These are phyloP conservation scores for Xyrauchen texanus DNA, from an alignment of 2,113 vertebrate genomes.

Conservation along the genomic window DNA sequence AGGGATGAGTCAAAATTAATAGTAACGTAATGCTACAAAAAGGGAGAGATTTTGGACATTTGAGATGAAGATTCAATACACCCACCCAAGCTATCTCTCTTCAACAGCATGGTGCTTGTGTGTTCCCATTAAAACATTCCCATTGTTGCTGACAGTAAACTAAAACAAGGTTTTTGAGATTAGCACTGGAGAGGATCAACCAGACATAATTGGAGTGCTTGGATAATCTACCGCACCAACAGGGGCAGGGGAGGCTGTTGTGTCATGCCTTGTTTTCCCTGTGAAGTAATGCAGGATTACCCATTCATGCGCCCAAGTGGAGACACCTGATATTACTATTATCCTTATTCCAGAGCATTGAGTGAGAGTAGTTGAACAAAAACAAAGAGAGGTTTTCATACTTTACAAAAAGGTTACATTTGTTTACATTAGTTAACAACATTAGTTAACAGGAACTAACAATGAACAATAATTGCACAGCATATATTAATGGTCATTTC, in stretches of 20 bases:
- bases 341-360: background rate
- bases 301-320: slow-evolving; percentile 1
- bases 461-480: no score
- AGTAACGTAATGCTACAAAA: no score
- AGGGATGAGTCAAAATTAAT: no score
- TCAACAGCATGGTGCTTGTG: slow-evolving; percentile 1
- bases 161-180: slow-evolving; percentile 26
- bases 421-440: no score
- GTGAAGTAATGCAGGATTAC: background rate
- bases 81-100: background rate
- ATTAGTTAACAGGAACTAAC: no score
- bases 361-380: background rate
- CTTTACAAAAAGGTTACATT: no score
- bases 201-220: slow-evolving; percentile 29
- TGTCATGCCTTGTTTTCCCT: slow-evolving; percentile 20
- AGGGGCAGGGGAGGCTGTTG: background rate
- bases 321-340: slow-evolving; percentile 34
- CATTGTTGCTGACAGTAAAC: slow-evolving; percentile 37
- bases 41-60: slow-evolving; percentile 9
- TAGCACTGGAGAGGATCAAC: slow-evolving; percentile 37
- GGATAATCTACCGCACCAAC: slow-evolving; percentile 22
- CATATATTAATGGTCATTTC: no score
- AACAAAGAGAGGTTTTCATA: background rate
- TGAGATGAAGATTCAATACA: background rate
- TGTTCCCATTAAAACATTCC: background rate